Evolutionary conservation across 2,888 invertebrate genomes (phyloP), one percentile per base, ranked within the genome.

Genomic region (Drosophila incognita): DNA sequence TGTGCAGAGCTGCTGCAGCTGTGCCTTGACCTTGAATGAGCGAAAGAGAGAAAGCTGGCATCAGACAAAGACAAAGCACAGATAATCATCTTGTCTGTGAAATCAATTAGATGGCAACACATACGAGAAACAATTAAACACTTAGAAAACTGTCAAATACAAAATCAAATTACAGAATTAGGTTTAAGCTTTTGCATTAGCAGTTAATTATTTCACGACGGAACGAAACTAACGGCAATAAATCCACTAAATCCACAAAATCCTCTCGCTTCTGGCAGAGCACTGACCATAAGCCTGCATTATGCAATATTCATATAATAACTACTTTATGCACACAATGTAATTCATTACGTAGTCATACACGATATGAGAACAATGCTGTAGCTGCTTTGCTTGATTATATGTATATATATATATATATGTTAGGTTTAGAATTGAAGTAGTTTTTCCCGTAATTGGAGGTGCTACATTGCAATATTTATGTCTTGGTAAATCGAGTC

Each of bases 1-100:
- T 58, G 35, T 58, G 13, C 13, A n/a, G 54, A 69, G 35, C 3
- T 64, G 74, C 67, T 51, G 69, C 74, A 59, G 35, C 51, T 63
- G 54, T 52, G 24, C 27, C 27, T 18, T 57, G 68, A 40, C 69
- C 49, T 68, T 68, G 69, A 57, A 38, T 4, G 24, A 24, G 46
- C 24, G 8, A 46, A 24, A 46, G 46, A 46, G 46, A 21, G 21
- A 46, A 46, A 24, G 21, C 8, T 24, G 21, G 4, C 15, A 46
- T 15, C 21, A 15, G 46, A 15, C 46, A 24, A 24, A 46, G 46
- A 4, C 24, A 24, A 46, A 24, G 15, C 46, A 46, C 24, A 46
- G 24, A 15, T 24, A 4, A 15, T 4, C 7, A 46, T 24, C 4
- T 46, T 4, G 15, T 13, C 15, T 15, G 8, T 15, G 4, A 46